phyloP scores from a whole-genome alignment of 2,113 vertebrate genomes.

The Corapipo altera region DNA sequence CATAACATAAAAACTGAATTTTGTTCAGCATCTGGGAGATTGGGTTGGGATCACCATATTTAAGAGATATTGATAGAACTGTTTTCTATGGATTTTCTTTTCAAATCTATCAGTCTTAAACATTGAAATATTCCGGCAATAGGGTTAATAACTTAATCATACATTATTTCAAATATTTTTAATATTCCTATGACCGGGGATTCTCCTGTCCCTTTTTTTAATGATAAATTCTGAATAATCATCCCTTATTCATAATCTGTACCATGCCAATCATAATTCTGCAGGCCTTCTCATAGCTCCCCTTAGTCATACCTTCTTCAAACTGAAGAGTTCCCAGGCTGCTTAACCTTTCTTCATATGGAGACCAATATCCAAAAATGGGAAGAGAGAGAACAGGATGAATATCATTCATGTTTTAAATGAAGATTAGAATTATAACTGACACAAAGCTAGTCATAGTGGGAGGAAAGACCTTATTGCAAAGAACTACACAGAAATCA shows the following conservation, averaged over 20 bases:
- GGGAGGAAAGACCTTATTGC: neutral
- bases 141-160: neutral
- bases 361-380: neutral
- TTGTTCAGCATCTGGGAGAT: neutral
- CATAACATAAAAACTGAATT: fast-evolving
- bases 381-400: neutral
- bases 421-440: neutral
- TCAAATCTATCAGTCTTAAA: neutral
- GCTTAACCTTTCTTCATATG: neutral
- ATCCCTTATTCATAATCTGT: neutral
- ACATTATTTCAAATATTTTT: neutral
- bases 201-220: neutral
- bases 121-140: neutral
- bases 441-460: neutral
- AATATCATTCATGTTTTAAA: neutral
- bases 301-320: neutral
- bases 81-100: neutral
- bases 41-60: neutral
- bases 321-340: neutral
- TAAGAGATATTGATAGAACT: neutral
- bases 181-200: neutral
- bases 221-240: neutral
- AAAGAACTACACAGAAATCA: neutral
- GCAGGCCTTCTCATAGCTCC: neutral
- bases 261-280: neutral